Evolutionary conservation across 2,888 invertebrate species (phyloP), one percentile per base, ranked within the genome.

Genomic region (Neoascia interrupta): DNA sequence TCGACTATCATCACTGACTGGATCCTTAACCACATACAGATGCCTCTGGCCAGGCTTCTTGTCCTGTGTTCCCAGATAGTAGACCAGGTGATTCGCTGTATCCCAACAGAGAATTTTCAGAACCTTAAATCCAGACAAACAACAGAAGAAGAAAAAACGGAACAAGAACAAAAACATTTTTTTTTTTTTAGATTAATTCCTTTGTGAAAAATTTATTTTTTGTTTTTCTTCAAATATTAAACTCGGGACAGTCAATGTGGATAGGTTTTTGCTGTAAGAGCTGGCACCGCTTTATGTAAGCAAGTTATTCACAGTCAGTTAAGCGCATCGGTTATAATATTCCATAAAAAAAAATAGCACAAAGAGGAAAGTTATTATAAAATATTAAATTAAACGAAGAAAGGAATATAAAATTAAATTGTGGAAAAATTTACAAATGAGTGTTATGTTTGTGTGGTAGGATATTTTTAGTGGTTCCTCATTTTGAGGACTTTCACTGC

Each of bases 31-130:
- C 61, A 96, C 94, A 89, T 95, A 97, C 75, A 97, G 91, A 90
- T 97, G 97, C 83, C 93, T 91, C 88, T 96, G 96, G 3, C 96
- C 95, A 13, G 97, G 95, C 84, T 92, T 92, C 82, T 93, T 92
- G 83, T 95, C 95, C 85, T 95, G 94, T 74, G 95, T 95, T 81
- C 95, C 92, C 88, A 92, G 90, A 88, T 92, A 92, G 89, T 92
- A 96, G 89, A 96, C 95, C 85, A 94, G 91, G 89, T 95, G 94
- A 87, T 94, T 94, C 82, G 91, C 91, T 83, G 94, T 94, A 90
- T 96, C 96, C 96, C 96, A 96, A 41, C 94, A 93, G 81, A 96
- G 90, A 85, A 96, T 95, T 86, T 93, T 91, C 81, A 92, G 82
- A 34, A 89, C 89, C 89, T n/a, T 88, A 53, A 8, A 61, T 11